Evolutionary conservation across 2,113 vertebrate genomes (phyloP).

Genomic region (Brienomyrus longianalis): DNA sequence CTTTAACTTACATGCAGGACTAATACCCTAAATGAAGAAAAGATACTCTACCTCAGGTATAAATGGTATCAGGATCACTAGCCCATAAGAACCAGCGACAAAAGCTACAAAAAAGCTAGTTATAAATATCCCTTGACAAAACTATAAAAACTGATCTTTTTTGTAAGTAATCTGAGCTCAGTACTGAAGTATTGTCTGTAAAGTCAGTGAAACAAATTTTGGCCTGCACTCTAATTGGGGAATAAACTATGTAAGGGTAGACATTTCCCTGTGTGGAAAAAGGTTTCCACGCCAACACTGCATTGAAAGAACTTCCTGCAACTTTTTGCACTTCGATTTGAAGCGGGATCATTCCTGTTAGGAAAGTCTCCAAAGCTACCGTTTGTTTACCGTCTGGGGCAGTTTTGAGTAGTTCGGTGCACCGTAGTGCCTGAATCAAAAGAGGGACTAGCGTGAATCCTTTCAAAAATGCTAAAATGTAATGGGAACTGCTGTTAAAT

Average conservation of each 20-base stretch:
- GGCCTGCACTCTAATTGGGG: not conserved
- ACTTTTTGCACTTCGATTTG: not conserved
- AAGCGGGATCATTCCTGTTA: not conserved
- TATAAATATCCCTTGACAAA: not conserved
- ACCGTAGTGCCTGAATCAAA: not conserved
- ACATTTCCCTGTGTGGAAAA: not conserved
- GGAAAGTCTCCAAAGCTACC: not conserved
- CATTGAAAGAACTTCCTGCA: not conserved
- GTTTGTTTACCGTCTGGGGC: not conserved
- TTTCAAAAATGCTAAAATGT: not conserved
- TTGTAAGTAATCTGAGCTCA: not conserved
- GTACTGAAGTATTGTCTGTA: not conserved
- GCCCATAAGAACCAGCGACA: not conserved
- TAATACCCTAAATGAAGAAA: conserved; percentile 6
- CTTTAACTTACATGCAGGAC: not conserved
- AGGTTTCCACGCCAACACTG: conserved; percentile 7
- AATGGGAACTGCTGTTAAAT: not conserved
- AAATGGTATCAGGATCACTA: conserved; percentile 20
- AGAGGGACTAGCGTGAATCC: not conserved
- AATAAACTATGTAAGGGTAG: not conserved
- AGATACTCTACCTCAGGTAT: conserved; percentile 52
- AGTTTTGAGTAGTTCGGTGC: not conserved
- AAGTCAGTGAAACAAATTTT: not conserved
- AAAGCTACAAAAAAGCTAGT: not conserved
- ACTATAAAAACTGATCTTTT: not conserved